These are phyloP conservation scores for Acropternis orthonyx DNA, from an alignment of 2,797 vertebrate species.

Conservation along the genomic window DNA sequence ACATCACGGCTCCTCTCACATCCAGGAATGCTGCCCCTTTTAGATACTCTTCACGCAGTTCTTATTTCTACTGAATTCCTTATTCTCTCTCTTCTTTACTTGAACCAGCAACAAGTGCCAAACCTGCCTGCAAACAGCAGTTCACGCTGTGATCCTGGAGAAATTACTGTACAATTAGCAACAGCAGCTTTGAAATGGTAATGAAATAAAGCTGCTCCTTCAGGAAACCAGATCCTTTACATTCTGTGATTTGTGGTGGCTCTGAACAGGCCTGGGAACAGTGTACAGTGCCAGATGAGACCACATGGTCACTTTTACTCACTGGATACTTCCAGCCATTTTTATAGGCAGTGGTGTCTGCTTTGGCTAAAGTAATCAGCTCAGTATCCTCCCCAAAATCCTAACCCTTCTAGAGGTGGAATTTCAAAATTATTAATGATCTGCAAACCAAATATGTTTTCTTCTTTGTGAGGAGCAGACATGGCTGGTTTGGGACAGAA, in stretches of 20 bases:
- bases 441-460: not conserved
- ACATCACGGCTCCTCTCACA: not conserved
- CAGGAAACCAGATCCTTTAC: not conserved
- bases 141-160: conserved; percentile 12
- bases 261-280: not conserved
- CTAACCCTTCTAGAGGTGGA: not conserved
- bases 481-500: not conserved
- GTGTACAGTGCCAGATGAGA: not conserved
- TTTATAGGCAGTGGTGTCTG: not conserved
- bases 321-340: not conserved
- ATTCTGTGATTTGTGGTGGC: not conserved
- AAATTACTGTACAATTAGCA: conserved; percentile 41
- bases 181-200: not conserved
- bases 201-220: conserved; percentile 51
- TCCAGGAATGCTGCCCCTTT: not conserved
- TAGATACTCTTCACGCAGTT: not conserved
- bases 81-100: not conserved
- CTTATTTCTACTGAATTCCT: not conserved
- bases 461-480: not conserved
- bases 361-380: not conserved
- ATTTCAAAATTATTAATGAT: not conserved
- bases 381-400: not conserved
- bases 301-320: not conserved
- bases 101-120: not conserved
- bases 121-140: conserved; percentile 16